Evolutionary conservation across 2,113 vertebrate genomes (phyloP).

Genomic region (Plotosus lineatus): DNA sequence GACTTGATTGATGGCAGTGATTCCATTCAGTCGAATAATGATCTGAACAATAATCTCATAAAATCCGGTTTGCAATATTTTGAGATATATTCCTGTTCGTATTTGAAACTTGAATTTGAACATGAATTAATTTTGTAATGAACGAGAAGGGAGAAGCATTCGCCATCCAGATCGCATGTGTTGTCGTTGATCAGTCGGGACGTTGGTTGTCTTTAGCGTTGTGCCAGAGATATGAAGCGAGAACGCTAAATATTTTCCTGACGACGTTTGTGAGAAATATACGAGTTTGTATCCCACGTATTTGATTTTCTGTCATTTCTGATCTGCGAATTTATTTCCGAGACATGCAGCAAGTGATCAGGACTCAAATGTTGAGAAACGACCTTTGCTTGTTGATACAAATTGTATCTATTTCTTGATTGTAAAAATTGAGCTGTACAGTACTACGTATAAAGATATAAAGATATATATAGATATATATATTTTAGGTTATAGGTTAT

Average conservation of each 20-base stretch:
- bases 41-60: background rate
- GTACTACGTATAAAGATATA: slow-evolving; percentile 67
- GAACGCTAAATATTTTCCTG: background rate
- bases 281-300: background rate
- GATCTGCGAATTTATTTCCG: slow-evolving; percentile 40
- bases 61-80: background rate
- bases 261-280: background rate
- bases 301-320: background rate
- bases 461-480: too few species aligned
- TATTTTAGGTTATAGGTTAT: too few species aligned
- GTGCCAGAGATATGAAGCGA: background rate
- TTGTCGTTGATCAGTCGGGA: background rate
- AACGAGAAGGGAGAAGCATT: background rate
- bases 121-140: background rate
- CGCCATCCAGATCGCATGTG: background rate
- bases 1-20: too few species aligned
- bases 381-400: slow-evolving; percentile 99
- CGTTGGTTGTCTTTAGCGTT: background rate
- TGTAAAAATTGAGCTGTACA: slow-evolving; percentile 88
- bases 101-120: background rate
- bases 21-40: background rate
- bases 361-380: slow-evolving; percentile 96
- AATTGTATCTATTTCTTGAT: slow-evolving; percentile 99
- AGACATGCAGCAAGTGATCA: slow-evolving; percentile 86
- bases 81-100: background rate